These are phyloP conservation scores for Dexiosoma caninum DNA, from an alignment of 2,888 invertebrate genomes.

Conservation along the genomic window DNA sequence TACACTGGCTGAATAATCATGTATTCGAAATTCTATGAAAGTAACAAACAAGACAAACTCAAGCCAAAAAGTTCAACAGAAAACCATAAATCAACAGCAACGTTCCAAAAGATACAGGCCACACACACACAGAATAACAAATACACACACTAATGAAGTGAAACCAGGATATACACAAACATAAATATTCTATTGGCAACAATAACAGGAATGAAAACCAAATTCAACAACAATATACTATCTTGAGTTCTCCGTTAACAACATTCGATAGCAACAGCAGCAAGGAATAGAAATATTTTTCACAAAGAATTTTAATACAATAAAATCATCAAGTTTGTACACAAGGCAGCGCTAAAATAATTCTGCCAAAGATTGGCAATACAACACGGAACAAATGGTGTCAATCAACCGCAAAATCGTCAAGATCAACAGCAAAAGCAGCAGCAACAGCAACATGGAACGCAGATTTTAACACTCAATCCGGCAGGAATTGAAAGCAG, in stretches of 20 bases:
- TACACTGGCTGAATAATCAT: constrained; percentile 51
- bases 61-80: constrained; percentile 55
- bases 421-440: constrained; percentile 30
- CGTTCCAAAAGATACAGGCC: constrained; percentile 15
- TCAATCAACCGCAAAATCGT: constrained; percentile 58
- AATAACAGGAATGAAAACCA: neutral
- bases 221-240: neutral
- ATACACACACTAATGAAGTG: neutral
- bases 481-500: constrained; percentile 66
- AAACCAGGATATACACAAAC: neutral
- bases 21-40: constrained; percentile 17
- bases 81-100: constrained; percentile 51
- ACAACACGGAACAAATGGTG: constrained; percentile 21
- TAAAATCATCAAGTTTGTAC: constrained; percentile 20
- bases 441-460: constrained; percentile 28
- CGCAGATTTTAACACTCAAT: constrained; percentile 49
- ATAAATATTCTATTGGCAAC: constrained; percentile 19
- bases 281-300: constrained; percentile 11
- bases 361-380: constrained; percentile 6
- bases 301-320: constrained; percentile 42
- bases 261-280: neutral
- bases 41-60: constrained; percentile 14
- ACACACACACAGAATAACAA: neutral
- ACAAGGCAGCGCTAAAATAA: neutral
- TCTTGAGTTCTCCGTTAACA: neutral